Evolutionary conservation across 2,888 invertebrate species (phyloP).

Genomic region (Eupithecia inturbata): DNA sequence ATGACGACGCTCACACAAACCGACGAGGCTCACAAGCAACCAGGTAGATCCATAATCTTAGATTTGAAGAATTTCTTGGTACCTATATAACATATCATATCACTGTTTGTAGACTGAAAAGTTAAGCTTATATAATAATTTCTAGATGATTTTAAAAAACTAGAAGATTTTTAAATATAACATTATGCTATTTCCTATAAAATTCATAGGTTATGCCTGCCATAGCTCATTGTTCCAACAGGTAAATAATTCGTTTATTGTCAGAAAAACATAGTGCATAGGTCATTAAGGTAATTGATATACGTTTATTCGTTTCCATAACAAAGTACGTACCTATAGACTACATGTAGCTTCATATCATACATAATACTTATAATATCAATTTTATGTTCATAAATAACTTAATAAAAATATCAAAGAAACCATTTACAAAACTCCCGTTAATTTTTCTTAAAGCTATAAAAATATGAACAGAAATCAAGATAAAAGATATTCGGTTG

Average conservation of each 20-base stretch:
- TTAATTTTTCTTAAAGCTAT: constrained; percentile 13
- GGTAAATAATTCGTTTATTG: background rate
- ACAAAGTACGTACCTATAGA: background rate
- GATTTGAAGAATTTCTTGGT: constrained; percentile 55
- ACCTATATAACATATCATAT: constrained; percentile 48
- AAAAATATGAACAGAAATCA: constrained; percentile 31
- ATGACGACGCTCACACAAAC: constrained; percentile 65
- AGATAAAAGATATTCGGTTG: constrained; percentile 31
- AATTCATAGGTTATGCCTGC: too few species aligned
- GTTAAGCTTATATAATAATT: background rate
- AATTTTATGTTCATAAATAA: background rate
- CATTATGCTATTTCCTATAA: too few species aligned
- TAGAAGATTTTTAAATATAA: background rate
- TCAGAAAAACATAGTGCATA: too few species aligned
- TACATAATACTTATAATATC: too few species aligned
- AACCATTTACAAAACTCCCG: constrained; percentile 4
- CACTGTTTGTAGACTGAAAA: constrained; percentile 45
- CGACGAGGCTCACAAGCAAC: constrained; percentile 55
- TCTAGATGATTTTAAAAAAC: background rate
- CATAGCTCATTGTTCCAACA: background rate
- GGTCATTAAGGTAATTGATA: background rate
- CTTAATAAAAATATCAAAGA: background rate
- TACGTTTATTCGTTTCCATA: constrained; percentile 1
- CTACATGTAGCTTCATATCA: background rate
- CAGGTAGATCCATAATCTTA: constrained; percentile 48